Conservation (phyloP, 2,113 vertebrate species). For the Tychaedon coryphoeus region DNA sequence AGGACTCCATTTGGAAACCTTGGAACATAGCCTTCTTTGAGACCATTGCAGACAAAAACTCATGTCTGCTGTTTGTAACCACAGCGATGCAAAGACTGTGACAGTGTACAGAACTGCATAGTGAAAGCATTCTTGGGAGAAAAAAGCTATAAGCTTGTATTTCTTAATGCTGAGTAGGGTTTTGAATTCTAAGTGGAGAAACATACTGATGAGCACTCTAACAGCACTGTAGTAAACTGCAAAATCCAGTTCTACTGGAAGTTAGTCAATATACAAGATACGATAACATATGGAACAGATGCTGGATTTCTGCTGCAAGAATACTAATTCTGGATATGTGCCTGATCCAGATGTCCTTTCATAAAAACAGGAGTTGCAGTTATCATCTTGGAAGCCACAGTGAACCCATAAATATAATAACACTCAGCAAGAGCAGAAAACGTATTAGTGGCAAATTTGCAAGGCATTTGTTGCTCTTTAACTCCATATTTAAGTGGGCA, state of each 20-base stretch:
- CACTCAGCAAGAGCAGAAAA: background rate
- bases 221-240: background rate
- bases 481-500: background rate
- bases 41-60: background rate
- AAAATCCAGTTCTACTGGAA: slow-evolving; percentile 2
- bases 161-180: background rate
- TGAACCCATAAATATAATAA: background rate
- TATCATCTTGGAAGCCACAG: background rate
- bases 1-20: background rate
- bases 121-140: background rate
- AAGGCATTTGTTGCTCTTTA: background rate
- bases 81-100: background rate
- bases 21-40: background rate
- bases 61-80: background rate
- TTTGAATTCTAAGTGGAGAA: background rate
- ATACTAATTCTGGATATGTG: slow-evolving; percentile 2
- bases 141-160: background rate
- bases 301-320: background rate
- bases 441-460: background rate
- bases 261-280: background rate
- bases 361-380: background rate
- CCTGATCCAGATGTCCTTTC: slow-evolving; percentile 25
- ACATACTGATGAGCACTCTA: background rate
- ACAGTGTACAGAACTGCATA: background rate
- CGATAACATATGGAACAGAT: slow-evolving; percentile 4